Percentiles rank a stretch among this genome's conserved stretches.
phyloP scores from a whole-genome alignment of 2,888 invertebrate genomes.

The Lasius fuliginosus region DNA sequence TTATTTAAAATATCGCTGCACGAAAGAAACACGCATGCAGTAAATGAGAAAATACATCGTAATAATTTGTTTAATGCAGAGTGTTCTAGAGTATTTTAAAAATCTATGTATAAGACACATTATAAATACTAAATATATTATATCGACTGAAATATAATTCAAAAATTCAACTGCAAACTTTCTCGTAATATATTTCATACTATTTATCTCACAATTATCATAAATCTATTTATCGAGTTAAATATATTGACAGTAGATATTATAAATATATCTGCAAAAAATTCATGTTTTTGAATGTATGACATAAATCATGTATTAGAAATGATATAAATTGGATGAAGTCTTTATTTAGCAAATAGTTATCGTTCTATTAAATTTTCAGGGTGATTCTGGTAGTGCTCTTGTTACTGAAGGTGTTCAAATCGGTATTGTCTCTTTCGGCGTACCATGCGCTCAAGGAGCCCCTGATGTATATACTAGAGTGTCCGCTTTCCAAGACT shows the following conservation, averaged over 20 bases:
- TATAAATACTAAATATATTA: background rate
- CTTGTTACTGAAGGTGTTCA: constrained; percentile 72
- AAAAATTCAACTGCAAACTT: background rate
- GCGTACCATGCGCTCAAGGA: constrained; percentile 73
- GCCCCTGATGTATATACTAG: constrained; percentile 75
- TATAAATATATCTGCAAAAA: background rate
- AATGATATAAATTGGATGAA: constrained; percentile 3
- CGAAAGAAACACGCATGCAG: background rate
- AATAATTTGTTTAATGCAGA: background rate
- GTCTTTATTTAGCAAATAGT: background rate
- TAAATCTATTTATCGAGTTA: constrained; percentile 3
- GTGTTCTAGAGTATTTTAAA: background rate
- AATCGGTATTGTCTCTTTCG: constrained; percentile 79
- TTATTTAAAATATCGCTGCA: background rate
- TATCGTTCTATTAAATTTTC: constrained; percentile 5
- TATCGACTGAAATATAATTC: background rate
- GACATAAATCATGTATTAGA: background rate
- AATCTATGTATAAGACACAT: background rate
- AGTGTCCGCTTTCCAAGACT: constrained; percentile 52
- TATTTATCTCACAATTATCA: background rate
- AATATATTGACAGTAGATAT: background rate
- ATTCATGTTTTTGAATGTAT: background rate
- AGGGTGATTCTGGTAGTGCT: constrained; percentile 78
- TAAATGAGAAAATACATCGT: background rate
- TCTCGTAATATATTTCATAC: background rate